A percentile compares a stretch with the other conserved stretches of the same genome.
Conservation (phyloP, 1,140 invertebrate species). For the Apis mellifera region Amel_HAv3.1 CM009932.2:13462001-13462500, state of each 20-base stretch:
- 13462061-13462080: constrained; percentile 37
- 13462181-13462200: not conserved
- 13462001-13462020: not conserved
- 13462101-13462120: constrained; percentile 72
- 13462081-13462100: constrained; percentile 44
- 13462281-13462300: not conserved
- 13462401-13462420: constrained; percentile 65
- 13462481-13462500: constrained; percentile 62
- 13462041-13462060: constrained; percentile 31
- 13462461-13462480: constrained; percentile 67
- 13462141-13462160: constrained; percentile 53
- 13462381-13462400: constrained; percentile 76
- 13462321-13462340: constrained; percentile 22
- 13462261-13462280: too few relatives aligned
- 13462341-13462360: constrained; percentile 15
- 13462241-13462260: too few relatives aligned
- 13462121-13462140: constrained; percentile 61
- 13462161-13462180: not conserved
- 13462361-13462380: constrained; percentile 44
- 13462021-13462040: not conserved
- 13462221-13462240: too few relatives aligned
- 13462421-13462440: constrained; percentile 69
- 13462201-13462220: too few relatives aligned
- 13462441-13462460: constrained; percentile 77
- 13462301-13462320: not conserved